phyloP scores from a whole-genome alignment of 2,113 vertebrate genomes.

The Neopipo cinnamomea region DNA sequence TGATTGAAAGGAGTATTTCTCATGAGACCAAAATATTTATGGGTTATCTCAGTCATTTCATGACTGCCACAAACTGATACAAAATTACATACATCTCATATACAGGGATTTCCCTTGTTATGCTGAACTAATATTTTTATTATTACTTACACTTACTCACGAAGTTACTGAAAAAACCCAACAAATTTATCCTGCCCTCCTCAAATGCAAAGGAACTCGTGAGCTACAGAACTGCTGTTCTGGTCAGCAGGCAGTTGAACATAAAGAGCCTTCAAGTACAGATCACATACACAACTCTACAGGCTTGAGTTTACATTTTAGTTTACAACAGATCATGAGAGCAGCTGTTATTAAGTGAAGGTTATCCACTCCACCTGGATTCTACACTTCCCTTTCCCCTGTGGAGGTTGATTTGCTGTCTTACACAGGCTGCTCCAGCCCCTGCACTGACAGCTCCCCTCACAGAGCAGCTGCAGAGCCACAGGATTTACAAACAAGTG shows the following conservation, averaged over 20 bases:
- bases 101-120: not conserved
- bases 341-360: not conserved
- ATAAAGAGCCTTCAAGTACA: not conserved
- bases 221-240: not conserved
- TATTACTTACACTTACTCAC: not conserved
- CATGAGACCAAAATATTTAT: not conserved
- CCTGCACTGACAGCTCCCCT: not conserved
- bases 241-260: not conserved
- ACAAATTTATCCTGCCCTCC: not conserved
- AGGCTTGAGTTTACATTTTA: not conserved
- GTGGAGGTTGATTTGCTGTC: not conserved
- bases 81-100: not conserved
- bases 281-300: not conserved
- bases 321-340: not conserved
- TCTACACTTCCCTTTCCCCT: not conserved
- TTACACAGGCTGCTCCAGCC: not conserved
- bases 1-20: not conserved
- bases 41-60: not conserved
- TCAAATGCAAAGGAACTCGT: not conserved
- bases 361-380: not conserved
- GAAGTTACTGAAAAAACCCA: not conserved
- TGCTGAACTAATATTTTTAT: not conserved
- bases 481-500: not conserved
- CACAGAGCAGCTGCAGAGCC: not conserved
- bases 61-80: not conserved